Evolutionary conservation across 2,797 vertebrate genomes (phyloP).

Genomic region (Molossus alvarezi): DNA sequence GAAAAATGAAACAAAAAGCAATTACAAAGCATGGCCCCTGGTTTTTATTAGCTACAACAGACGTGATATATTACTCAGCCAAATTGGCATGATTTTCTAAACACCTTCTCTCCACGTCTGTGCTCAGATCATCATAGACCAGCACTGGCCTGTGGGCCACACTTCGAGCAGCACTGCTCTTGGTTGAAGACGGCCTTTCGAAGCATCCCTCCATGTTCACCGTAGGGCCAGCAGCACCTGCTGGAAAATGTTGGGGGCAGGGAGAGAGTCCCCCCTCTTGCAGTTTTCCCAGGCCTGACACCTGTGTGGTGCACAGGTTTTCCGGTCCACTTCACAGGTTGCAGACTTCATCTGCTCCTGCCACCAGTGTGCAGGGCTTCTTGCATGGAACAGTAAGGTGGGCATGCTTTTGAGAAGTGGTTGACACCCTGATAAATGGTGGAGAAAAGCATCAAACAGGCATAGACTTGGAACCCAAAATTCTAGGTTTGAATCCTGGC

Average conservation of each 20-base stretch:
- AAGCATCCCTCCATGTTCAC: neutral
- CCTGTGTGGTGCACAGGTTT: neutral
- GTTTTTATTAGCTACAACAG: neutral
- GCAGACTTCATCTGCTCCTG: neutral
- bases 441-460: neutral
- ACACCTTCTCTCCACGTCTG: neutral
- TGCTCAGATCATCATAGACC: neutral
- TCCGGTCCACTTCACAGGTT: neutral
- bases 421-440: neutral
- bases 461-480: too few relatives aligned
- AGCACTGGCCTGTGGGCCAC: rapidly evolving
- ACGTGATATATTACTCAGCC: neutral
- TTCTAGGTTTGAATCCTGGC: neutral
- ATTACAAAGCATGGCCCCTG: neutral
- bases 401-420: neutral
- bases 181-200: neutral
- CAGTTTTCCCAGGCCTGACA: neutral
- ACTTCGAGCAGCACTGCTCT: neutral
- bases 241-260: neutral
- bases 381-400: rapidly evolving
- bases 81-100: neutral
- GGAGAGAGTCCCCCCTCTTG: neutral
- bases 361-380: neutral
- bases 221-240: neutral
- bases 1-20: neutral